Evolutionary conservation across 1,140 invertebrate genomes (phyloP).

Genomic region (Cotesia chilonis): DNA sequence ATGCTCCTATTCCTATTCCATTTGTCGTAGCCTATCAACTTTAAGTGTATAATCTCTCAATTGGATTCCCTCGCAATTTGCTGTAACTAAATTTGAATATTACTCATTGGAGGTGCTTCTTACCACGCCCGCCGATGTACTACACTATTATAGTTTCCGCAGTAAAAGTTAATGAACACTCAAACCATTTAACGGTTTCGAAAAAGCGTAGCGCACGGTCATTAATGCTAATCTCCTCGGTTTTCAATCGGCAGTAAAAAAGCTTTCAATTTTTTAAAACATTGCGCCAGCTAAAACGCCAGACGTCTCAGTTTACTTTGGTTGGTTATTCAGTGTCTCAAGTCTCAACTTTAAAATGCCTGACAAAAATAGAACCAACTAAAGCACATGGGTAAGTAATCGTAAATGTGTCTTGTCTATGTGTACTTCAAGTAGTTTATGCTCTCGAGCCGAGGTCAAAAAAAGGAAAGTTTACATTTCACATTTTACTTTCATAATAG

Average conservation of each 20-base stretch:
- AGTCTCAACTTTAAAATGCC: neutral
- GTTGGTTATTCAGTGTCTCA: neutral
- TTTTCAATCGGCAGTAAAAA: too few relatives aligned
- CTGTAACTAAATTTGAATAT: neutral
- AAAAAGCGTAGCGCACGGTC: too few relatives aligned
- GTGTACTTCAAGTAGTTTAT: conserved; percentile 2
- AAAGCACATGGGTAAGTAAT: conserved; percentile 4
- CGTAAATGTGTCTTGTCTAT: neutral
- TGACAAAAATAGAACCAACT: conserved; percentile 23
- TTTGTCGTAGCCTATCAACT: neutral
- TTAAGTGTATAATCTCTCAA: conserved; percentile 8
- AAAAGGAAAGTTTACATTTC: too few relatives aligned
- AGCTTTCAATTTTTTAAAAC: neutral
- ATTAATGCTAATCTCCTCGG: too few relatives aligned
- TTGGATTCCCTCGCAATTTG: neutral
- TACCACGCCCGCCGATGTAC: too few relatives aligned
- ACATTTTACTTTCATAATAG: too few relatives aligned
- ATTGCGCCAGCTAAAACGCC: conserved; percentile 23
- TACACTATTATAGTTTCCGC: too few relatives aligned
- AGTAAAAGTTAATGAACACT: too few relatives aligned
- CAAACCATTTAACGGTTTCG: too few relatives aligned
- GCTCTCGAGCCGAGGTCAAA: neutral
- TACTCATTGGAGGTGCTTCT: too few relatives aligned
- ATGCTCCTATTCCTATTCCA: neutral
- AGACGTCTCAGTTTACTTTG: conserved; percentile 9